Base-by-base conservation (phyloP, 1,140 invertebrate genomes). In the Heliconius himera region DNA sequence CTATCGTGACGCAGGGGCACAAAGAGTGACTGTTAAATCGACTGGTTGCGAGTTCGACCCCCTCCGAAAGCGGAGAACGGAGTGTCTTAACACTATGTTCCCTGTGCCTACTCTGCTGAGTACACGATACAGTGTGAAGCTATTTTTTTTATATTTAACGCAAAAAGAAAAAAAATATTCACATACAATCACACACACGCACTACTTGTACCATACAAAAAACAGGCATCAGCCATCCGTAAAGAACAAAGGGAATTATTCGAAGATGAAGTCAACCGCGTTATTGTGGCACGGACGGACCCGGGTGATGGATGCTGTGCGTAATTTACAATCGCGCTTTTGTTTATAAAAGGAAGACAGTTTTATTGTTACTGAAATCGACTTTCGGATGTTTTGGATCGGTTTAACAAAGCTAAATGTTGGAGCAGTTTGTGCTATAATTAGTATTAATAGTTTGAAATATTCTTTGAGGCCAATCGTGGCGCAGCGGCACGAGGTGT, bases 211-310 rank as follows among this genome's bases (percentile, higher is more conserved):
- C 86, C 87, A 83, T 71, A 81, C 81, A 76, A 87, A 86, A 88
- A 91, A 89, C 85, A 73, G 85, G 41, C 86, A 88, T 88, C 90
- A 83, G 84, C 84, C 84, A 85, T 87, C 85, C 85, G 84, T 85
- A 88, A 88, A 85, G 88, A 91, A 93, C 91, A 91, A 92, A 91
- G 91, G 87, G 88, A 93, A 93, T 93, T 91, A 93, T 93, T 92
- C 85, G 88, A 92, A 92, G 90, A 93, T 93, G 92, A 92, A 93
- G 92, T 93, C 92, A 92, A 92, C 90, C 91, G 88, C 88, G 85
- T 92, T 92, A 93, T 93, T 93, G 91, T 89, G 88, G 90, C 88
- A 88, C 82, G 81, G 84, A 88, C 85, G 84, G 87, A 89, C 88
- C 74, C 78, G 80, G 66, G 83, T 90, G 91, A 93, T 93, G 87